Conservation (phyloP, 2,797 vertebrate species). For the Girardinus metallicus region DNA sequence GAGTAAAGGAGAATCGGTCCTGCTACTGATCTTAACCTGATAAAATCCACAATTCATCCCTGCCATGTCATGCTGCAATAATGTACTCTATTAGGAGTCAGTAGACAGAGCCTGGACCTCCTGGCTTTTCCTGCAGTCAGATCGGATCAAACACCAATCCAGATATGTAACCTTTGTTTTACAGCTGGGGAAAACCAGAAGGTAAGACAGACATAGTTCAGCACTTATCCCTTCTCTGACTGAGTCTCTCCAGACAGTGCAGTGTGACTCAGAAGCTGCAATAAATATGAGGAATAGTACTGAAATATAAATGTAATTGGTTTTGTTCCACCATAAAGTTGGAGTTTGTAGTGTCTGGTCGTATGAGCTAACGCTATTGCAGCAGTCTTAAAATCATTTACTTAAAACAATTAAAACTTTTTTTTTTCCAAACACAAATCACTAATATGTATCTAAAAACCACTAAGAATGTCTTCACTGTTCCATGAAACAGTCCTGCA, state of each 20-base stretch:
- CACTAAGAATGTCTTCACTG: no score
- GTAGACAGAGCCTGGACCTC: conserved; percentile 38
- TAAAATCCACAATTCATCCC: conserved; percentile 73
- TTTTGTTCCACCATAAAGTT: background rate
- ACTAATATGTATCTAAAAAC: background rate
- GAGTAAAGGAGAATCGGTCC: conserved; percentile 47
- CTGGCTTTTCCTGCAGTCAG: conserved; percentile 51
- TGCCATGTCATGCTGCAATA: conserved; percentile 72
- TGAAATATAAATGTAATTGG: background rate
- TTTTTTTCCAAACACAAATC: background rate
- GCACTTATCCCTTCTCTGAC: conserved; percentile 16
- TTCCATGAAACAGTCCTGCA: no score
- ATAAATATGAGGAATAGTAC: background rate
- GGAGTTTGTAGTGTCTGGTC: background rate
- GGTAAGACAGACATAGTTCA: conserved; percentile 17
- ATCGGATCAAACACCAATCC: conserved; percentile 40
- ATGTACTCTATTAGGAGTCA: conserved; percentile 60
- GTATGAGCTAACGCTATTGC: background rate
- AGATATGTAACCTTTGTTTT: conserved; percentile 61
- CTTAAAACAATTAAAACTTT: background rate
- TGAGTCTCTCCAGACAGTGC: background rate
- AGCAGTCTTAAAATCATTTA: background rate
- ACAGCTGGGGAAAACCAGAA: conserved; percentile 24
- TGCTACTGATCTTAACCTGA: conserved; percentile 63
- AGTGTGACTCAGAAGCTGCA: background rate